Evolutionary conservation across 2,797 vertebrate genomes (phyloP), one percentile per base, ranked within the genome.

Genomic region (Buphagus erythrorhynchus): DNA sequence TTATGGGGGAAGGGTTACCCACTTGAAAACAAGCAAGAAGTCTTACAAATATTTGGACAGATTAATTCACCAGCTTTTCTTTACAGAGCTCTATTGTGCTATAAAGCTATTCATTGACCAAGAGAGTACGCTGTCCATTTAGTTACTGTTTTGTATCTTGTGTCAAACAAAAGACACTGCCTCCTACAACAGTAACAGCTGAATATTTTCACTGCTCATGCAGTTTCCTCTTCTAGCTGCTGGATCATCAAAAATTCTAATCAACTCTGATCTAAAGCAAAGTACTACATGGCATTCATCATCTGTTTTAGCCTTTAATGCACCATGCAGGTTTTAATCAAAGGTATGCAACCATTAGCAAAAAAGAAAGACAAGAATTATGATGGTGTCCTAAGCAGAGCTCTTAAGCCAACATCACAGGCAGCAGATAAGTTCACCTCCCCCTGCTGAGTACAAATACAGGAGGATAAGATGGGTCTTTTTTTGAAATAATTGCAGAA

Each of bases 271-370:
- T 98, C 96, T 97, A 92, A 97, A 52, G 49, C 92, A 95, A 94
- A 96, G 92, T 90, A 95, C 91, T 96, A 95, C 69, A 84, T 97
- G 96, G 96, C 97, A 97, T 98, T 97, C 97, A 97, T 98, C 98
- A 98, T 97, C 96, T 96, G 81, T 86, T 97, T 96, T 93, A 97
- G 95, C 92, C 97, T 97, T 96, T 97, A 95, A 98, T 97, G 97
- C 95, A 96, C 95, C 69, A 85, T 85, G 93, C 97, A 95, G 97
- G 96, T 96, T 97, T 98, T 98, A 97, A 98, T 98, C 97, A 98
- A 98, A 98, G 97, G 95, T 97, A 96, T 96, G 93, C 94, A 97
- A 96, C 95, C 91, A 97, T 96, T 97, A 94, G 97, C 96, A 95
- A 91, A 97, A 97, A 96, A 91, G 93, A 97, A 79, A 93, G 96